Percentiles rank a stretch among this genome's conserved stretches.
phyloP scores from a whole-genome alignment of 2,797 vertebrate genomes.

The Melanotaenia trifasciata region DNA sequence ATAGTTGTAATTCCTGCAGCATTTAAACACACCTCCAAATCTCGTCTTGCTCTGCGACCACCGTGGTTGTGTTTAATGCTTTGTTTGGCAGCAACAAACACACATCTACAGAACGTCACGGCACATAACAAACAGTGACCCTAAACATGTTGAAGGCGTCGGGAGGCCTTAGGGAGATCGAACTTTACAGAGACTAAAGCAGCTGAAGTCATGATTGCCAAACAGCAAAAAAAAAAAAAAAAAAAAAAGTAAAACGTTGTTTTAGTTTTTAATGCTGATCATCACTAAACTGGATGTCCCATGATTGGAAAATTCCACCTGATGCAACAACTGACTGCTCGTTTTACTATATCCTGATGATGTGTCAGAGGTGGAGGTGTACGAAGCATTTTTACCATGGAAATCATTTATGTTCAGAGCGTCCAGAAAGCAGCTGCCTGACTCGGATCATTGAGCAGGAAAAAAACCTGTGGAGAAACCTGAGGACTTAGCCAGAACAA shows the following conservation, averaged over 20 bases:
- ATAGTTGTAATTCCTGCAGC: constrained; percentile 13
- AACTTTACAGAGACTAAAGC: not conserved
- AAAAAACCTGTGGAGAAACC: not conserved
- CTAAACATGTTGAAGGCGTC: not conserved
- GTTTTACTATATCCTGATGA: not conserved
- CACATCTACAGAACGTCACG: not conserved
- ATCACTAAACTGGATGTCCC: too few species aligned
- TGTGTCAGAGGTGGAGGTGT: not conserved
- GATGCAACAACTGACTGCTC: not conserved
- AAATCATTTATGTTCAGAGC: not conserved
- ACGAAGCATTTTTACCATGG: not conserved
- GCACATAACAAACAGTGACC: constrained; percentile 5
- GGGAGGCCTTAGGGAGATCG: not conserved
- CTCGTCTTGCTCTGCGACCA: not conserved
- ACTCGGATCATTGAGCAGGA: not conserved
- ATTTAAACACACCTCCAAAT: constrained; percentile 32
- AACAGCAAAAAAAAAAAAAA: too few species aligned
- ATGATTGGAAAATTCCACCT: not conserved
- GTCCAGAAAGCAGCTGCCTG: not conserved
- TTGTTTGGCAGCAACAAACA: constrained; percentile 4
- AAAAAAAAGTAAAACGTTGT: too few species aligned
- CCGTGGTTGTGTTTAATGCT: constrained; percentile 7
- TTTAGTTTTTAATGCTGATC: too few species aligned
- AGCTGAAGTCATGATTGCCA: too few species aligned
- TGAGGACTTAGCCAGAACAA: not conserved